Conservation (phyloP, 2,797 vertebrate genomes). For the Xenentodon cancila region DNA sequence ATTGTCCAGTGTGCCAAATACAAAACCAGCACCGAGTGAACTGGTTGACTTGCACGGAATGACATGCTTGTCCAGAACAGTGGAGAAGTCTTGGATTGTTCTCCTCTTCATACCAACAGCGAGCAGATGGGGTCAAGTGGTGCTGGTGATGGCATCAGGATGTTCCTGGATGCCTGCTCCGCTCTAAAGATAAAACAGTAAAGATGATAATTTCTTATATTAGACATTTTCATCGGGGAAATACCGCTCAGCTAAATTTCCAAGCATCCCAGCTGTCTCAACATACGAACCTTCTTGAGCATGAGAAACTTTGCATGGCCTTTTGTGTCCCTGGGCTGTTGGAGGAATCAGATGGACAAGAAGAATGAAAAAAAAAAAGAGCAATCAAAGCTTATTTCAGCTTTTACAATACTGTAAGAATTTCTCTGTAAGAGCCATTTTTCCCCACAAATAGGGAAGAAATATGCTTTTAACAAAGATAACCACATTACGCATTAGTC, state of each 20-base stretch:
- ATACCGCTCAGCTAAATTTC: background rate
- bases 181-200: conserved; percentile 13
- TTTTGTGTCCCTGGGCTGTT: conserved; percentile 38
- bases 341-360: conserved; percentile 8
- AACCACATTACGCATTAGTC: conserved; percentile 6
- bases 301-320: conserved; percentile 35
- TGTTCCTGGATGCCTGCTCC: conserved; percentile 2
- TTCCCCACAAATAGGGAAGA: background rate
- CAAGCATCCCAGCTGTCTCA: background rate
- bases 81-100: conserved; percentile 16
- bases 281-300: conserved; percentile 38
- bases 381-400: no score
- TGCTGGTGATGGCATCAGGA: background rate
- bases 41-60: conserved; percentile 24
- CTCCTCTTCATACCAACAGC: conserved; percentile 26
- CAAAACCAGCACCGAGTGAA: conserved; percentile 12
- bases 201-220: background rate
- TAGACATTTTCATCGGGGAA: background rate
- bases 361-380: no score
- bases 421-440: no score
- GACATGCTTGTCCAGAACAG: conserved; percentile 24
- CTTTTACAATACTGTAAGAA: no score
- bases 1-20: conserved; percentile 13
- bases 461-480: background rate
- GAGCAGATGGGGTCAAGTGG: conserved; percentile 24